These are phyloP conservation scores for Himalopsyche anomala DNA, from an alignment of 2,888 invertebrate species.

Conservation along the genomic window DNA sequence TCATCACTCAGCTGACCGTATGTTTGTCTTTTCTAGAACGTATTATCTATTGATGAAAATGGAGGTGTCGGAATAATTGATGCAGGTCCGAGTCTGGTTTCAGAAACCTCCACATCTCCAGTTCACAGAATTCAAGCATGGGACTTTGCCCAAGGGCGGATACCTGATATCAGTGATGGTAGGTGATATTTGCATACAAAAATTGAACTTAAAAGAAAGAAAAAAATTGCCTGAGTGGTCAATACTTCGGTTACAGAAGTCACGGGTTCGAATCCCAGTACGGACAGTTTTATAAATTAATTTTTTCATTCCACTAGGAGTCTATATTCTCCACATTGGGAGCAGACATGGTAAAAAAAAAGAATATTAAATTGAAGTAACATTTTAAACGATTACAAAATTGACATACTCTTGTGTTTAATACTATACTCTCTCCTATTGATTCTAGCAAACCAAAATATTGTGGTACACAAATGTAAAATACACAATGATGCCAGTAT, in stretches of 20 bases:
- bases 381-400: not conserved
- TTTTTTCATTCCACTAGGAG: too few species aligned
- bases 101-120: conserved; percentile 79
- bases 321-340: too few species aligned
- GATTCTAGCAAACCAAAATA: conserved; percentile 81
- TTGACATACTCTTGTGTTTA: not conserved
- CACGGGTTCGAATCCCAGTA: too few species aligned
- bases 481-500: conserved; percentile 93
- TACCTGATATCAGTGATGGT: conserved; percentile 87
- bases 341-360: conserved; percentile 60
- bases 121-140: conserved; percentile 90
- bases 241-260: too few species aligned
- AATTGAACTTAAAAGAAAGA: too few species aligned
- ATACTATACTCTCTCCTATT: not conserved
- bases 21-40: conserved; percentile 69
- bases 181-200: conserved; percentile 50
- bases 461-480: conserved; percentile 88
- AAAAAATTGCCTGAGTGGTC: too few species aligned
- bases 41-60: conserved; percentile 76
- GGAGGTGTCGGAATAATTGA: conserved; percentile 70
- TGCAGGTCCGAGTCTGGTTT: conserved; percentile 71
- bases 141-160: conserved; percentile 84
- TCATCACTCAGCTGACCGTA: not conserved
- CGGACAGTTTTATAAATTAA: too few species aligned
- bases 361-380: not conserved